These are phyloP conservation scores for roundworm (Caenorhabditis elegans) DNA, from an alignment of 1,140 invertebrate genomes.

Conservation along the genomic window DNA sequence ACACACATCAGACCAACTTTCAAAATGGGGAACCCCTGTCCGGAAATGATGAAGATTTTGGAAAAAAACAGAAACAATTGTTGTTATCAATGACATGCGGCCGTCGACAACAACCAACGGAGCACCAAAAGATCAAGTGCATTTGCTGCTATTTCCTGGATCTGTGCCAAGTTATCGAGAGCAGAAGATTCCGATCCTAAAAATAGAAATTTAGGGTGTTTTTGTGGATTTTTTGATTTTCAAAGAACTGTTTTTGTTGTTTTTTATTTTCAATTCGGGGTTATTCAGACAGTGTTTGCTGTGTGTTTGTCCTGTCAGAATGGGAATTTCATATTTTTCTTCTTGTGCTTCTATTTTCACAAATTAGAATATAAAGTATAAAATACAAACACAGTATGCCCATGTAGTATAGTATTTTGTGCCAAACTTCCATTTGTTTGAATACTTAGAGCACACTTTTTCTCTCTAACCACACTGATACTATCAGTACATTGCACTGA, in stretches of 20 bases:
- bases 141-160: too few species aligned
- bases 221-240: not conserved
- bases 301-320: too few species aligned
- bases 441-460: not conserved
- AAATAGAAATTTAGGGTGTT: not conserved
- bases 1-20: not conserved
- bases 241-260: not conserved
- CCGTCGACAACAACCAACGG: too few species aligned
- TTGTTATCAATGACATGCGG: not conserved
- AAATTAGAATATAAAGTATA: too few species aligned
- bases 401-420: too few species aligned
- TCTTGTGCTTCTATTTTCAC: too few species aligned
- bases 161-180: not conserved
- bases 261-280: too few species aligned
- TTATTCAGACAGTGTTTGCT: too few species aligned
- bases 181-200: not conserved
- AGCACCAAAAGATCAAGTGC: constrained; percentile 5
- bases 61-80: not conserved
- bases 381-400: too few species aligned
- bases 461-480: not conserved
- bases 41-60: not conserved
- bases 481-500: not conserved
- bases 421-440: not conserved
- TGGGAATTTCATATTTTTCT: too few species aligned
- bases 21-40: not conserved